Percentiles rank a stretch among this genome's conserved stretches.
Conservation (phyloP, 2,797 vertebrate species). For the Ctenochaetus hawaiiensis region DNA sequence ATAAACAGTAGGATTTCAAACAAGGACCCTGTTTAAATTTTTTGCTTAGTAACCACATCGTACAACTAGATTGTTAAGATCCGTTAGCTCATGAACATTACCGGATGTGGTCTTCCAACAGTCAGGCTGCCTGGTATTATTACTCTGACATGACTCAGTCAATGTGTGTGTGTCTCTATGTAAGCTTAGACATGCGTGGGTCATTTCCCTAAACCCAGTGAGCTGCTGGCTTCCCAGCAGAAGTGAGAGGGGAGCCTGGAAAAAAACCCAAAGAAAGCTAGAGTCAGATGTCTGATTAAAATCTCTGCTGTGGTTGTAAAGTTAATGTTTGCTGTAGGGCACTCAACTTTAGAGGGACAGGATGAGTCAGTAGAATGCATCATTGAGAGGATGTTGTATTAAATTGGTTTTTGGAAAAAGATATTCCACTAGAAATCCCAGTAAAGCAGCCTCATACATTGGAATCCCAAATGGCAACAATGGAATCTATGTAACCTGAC, state of each 20-base stretch:
- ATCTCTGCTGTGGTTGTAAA: conserved; percentile 18
- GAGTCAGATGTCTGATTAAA: conserved; percentile 6
- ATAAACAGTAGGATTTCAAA: not conserved
- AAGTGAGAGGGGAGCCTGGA: conserved; percentile 30
- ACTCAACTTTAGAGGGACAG: not conserved
- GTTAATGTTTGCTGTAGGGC: not conserved
- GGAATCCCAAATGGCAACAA: not conserved
- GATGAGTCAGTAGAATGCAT: conserved; percentile 33
- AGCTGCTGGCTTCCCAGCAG: conserved; percentile 62
- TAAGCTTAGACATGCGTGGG: conserved; percentile 27
- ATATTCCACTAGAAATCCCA: not conserved
- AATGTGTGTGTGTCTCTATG: conserved; percentile 18
- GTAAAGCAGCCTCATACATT: conserved; percentile 3
- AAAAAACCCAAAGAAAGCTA: not conserved
- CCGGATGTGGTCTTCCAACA: not conserved
- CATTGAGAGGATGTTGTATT: conserved; percentile 11
- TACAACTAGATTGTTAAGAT: not conserved
- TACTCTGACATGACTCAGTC: conserved; percentile 42
- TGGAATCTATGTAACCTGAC: conserved; percentile 9
- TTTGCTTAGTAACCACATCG: not conserved
- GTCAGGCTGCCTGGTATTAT: conserved; percentile 3
- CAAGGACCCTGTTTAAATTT: not conserved
- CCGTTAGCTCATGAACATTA: not conserved
- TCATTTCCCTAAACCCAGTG: conserved; percentile 50
- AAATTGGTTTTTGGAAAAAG: not conserved